A percentile compares a stretch with the other conserved stretches of the same genome.
Conservation (phyloP, 2,113 vertebrate genomes). For the Seriola dumerili region DNA sequence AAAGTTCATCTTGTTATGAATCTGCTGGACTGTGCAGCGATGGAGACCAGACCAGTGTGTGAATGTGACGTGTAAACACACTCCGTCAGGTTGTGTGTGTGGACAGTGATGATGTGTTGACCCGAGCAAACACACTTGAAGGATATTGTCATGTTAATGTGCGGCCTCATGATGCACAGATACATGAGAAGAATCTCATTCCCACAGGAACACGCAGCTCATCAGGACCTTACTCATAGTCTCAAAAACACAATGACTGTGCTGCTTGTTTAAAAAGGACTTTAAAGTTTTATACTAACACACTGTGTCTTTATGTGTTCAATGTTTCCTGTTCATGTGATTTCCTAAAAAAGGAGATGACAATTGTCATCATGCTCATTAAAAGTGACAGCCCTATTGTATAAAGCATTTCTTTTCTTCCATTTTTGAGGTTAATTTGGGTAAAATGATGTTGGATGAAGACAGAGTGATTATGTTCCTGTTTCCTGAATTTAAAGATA, state of each 20-base stretch:
- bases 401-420: neutral
- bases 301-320: neutral
- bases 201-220: constrained; percentile 19
- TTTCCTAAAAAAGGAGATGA: neutral
- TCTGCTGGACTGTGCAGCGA: constrained; percentile 18
- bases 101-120: constrained; percentile 3
- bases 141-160: constrained; percentile 48
- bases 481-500: neutral
- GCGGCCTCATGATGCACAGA: constrained; percentile 7
- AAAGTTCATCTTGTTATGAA: constrained; percentile 6
- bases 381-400: no score
- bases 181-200: neutral
- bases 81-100: constrained; percentile 11
- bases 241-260: neutral
- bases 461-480: neutral
- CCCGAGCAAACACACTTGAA: constrained; percentile 50
- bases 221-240: neutral
- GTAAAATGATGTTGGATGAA: neutral
- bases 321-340: neutral
- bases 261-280: neutral
- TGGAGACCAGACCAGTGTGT: neutral
- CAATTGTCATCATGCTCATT: no score
- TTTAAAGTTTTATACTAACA: neutral
- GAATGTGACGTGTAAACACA: constrained; percentile 27
- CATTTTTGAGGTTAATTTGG: neutral